These are phyloP conservation scores for Erythrocebus patas DNA, from an alignment of 2,113 vertebrate genomes.

Conservation along the genomic window DNA sequence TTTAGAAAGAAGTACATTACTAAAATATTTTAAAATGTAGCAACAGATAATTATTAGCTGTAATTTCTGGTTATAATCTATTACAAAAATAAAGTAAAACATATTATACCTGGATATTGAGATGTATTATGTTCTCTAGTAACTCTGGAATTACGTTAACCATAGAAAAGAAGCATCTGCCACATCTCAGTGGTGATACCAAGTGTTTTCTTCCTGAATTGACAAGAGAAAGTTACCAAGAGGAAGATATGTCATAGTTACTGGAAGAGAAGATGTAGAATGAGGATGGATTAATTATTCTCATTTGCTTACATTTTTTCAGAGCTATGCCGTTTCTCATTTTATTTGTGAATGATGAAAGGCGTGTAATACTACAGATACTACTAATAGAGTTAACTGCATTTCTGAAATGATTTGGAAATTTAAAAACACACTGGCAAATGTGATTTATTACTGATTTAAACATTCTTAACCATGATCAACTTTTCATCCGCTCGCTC, in stretches of 20 bases:
- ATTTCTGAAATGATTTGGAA: not conserved
- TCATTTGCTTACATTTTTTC: constrained; percentile 4
- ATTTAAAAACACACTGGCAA: not conserved
- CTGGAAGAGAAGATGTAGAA: not conserved
- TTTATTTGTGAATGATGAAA: constrained; percentile 43
- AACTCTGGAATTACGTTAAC: not conserved
- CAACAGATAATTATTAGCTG: not conserved
- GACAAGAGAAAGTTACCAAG: not conserved
- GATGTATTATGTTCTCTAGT: not conserved
- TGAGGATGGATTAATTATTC: not conserved
- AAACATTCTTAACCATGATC: not conserved
- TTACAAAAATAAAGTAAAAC: constrained; percentile 10
- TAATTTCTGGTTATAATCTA: not conserved
- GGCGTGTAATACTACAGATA: not conserved
- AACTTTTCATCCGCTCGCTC: not conserved
- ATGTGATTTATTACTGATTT: not conserved
- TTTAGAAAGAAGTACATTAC: not conserved
- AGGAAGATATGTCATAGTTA: constrained; percentile 16
- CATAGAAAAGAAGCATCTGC: not conserved
- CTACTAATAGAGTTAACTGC: not conserved
- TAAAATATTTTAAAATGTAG: not conserved
- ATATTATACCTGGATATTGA: not conserved
- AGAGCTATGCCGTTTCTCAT: not conserved
- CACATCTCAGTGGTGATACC: not conserved
- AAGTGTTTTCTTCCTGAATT: not conserved